Conservation (phyloP, 2,797 vertebrate genomes). For the Parauchenoglanis ngamensis region DNA sequence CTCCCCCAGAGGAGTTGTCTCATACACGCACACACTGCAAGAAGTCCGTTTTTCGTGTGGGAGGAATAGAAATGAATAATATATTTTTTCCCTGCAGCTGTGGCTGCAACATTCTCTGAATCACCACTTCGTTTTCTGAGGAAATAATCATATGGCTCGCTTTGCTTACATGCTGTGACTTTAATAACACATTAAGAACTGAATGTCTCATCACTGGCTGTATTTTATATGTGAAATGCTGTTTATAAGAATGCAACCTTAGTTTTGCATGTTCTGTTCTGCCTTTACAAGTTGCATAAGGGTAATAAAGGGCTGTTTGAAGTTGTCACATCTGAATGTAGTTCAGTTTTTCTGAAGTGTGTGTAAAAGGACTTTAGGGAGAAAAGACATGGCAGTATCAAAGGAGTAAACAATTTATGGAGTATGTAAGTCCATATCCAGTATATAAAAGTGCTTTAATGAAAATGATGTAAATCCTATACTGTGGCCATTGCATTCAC, state of each 20-base stretch:
- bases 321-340: constrained; percentile 4
- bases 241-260: background rate
- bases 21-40: constrained; percentile 22
- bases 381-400: background rate
- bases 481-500: background rate
- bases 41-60: constrained; percentile 29
- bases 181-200: constrained; percentile 7
- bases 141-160: constrained; percentile 29
- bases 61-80: constrained; percentile 17
- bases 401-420: background rate
- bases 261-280: background rate
- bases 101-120: constrained; percentile 35
- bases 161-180: background rate
- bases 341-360: background rate
- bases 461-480: background rate
- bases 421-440: background rate
- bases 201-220: background rate
- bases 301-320: background rate
- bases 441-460: background rate
- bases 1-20: constrained; percentile 33
- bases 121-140: constrained; percentile 17
- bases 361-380: background rate
- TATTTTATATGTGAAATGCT: background rate
- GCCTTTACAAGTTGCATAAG: background rate
- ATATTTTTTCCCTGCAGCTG: constrained; percentile 32